Percentiles rank a stretch among this genome's conserved stretches.
Conservation (phyloP, 2,113 vertebrate species). For the Ia io region DNA sequence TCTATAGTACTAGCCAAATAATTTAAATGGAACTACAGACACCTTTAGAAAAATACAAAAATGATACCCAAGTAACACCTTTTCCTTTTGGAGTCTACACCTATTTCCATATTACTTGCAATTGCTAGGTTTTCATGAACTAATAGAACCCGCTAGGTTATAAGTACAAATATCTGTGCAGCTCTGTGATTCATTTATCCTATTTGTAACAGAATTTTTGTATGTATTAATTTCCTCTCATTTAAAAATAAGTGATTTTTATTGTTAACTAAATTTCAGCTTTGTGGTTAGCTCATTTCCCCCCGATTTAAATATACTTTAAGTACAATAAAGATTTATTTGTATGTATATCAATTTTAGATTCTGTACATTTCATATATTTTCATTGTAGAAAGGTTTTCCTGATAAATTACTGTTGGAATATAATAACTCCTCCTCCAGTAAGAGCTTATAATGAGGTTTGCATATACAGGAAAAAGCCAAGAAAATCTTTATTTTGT, state of each 20-base stretch:
- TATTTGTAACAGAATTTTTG: neutral
- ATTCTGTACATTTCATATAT: neutral
- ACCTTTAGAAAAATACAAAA: constrained; percentile 4
- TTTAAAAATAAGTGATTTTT: constrained; percentile 13
- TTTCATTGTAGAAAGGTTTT: constrained; percentile 3
- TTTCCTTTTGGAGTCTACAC: neutral
- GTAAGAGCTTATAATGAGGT: neutral
- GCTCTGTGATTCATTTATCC: no score
- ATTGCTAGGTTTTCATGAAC: neutral
- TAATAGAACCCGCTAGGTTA: neutral
- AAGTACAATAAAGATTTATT: neutral
- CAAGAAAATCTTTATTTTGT: constrained; percentile 16
- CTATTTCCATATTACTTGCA: neutral
- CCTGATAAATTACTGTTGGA: neutral
- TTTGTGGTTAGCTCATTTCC: neutral
- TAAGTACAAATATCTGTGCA: no score
- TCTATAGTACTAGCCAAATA: neutral
- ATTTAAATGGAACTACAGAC: neutral
- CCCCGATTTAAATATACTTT: neutral
- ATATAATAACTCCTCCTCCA: neutral
- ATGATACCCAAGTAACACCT: neutral
- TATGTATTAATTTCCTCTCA: neutral
- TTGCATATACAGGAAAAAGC: constrained; percentile 56
- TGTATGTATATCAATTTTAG: neutral
- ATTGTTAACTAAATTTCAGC: constrained; percentile 16